Conservation (phyloP, 2,888 invertebrate genomes). For the Erpobdella octoculata region DNA sequence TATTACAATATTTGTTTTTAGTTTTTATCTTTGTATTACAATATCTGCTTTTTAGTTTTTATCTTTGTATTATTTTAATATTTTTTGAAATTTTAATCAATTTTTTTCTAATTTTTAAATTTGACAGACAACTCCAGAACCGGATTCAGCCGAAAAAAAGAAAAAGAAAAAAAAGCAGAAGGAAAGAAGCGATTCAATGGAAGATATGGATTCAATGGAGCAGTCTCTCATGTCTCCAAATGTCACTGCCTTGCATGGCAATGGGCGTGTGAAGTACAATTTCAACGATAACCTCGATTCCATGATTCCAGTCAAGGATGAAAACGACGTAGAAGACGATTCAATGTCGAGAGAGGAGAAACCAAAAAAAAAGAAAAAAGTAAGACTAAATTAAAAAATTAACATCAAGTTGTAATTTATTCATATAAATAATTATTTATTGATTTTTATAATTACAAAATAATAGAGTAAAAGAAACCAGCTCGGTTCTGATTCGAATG, state of each 20-base stretch:
- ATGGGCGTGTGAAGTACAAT: background rate
- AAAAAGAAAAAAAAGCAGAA: background rate
- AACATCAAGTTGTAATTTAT: background rate
- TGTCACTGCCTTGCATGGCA: too few species aligned
- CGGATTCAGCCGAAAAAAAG: background rate
- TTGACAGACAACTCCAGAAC: background rate
- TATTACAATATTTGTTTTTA: too few species aligned
- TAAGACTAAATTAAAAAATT: background rate
- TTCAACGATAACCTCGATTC: background rate
- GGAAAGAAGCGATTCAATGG: background rate
- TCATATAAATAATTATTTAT: background rate
- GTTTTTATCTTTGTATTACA: too few species aligned
- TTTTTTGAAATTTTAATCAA: too few species aligned
- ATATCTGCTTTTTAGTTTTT: too few species aligned
- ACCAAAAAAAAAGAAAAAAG: background rate
- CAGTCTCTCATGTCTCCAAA: too few species aligned
- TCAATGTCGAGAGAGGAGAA: background rate
- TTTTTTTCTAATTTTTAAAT: too few species aligned
- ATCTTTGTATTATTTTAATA: too few species aligned
- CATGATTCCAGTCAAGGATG: background rate
- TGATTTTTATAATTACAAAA: constrained; percentile 1
- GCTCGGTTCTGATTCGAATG: background rate
- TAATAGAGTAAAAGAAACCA: constrained; percentile 6
- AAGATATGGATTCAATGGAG: background rate
- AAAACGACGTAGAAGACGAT: background rate